These are phyloP conservation scores for Sylvicapra grimmia DNA, from an alignment of 2,113 vertebrate species.

Conservation along the genomic window DNA sequence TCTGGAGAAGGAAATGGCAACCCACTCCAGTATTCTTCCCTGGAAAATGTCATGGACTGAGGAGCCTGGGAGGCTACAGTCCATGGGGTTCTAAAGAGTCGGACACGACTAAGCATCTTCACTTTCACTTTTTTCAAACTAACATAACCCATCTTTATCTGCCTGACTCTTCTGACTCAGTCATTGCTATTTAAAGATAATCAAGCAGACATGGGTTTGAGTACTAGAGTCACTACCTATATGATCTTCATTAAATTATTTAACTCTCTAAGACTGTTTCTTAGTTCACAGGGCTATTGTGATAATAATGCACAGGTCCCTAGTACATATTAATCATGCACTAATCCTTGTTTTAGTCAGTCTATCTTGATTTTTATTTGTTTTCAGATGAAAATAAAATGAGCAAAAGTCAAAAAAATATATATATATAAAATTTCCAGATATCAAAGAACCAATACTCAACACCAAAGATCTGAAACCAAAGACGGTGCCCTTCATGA, in stretches of 20 bases:
- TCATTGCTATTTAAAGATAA: background rate
- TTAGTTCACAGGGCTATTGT: background rate
- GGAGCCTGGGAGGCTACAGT: too few species aligned
- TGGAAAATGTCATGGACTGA: too few species aligned
- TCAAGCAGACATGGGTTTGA: background rate
- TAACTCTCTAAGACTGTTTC: background rate
- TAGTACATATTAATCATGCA: background rate
- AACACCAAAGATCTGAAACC: background rate
- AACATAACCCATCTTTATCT: background rate
- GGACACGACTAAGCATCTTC: too few species aligned
- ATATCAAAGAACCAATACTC: background rate
- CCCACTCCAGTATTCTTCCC: too few species aligned
- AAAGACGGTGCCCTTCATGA: background rate
- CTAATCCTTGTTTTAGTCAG: slow-evolving; percentile 25
- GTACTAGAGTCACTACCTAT: background rate
- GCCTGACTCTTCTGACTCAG: background rate
- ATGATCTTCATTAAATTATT: slow-evolving; percentile 16
- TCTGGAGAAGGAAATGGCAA: too few species aligned
- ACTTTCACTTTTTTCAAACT: background rate
- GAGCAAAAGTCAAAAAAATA: slow-evolving; percentile 29
- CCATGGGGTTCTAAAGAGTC: too few species aligned
- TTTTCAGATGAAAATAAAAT: slow-evolving; percentile 46
- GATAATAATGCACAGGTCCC: background rate
- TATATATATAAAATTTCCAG: background rate
- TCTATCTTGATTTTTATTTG: slow-evolving; percentile 33